Base-by-base conservation (phyloP, 2,797 vertebrate species). In the Rhabdomys pumilio region DNA sequence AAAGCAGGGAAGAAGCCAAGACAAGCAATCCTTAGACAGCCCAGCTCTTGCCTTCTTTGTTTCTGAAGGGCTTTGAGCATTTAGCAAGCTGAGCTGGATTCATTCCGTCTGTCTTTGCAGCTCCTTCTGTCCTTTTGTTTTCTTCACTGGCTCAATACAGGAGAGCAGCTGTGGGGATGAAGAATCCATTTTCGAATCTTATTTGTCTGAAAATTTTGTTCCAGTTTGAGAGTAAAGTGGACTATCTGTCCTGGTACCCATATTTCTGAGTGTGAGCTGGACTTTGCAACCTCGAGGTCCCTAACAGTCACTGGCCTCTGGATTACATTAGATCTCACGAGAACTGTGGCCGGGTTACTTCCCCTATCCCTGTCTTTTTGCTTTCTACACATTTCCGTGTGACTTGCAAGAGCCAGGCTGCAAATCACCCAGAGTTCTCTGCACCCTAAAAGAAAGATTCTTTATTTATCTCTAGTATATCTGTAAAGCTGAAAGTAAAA, bases 211-310 rank as follows among this genome's bases (percentile, higher is more conserved):
- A 79, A 67, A 67, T 47, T 79, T 10, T 72, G 57, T 88, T 90
- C 90, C 84, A 3, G 0, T 83, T 47, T 24, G 20, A 80, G 34
- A n/a, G 80, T 73, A 31, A 87, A 91, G 91, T n/a, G 90, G 83
- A 96, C n/a, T 14, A 9, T 73, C 69, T 84, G n/a, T 67, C 50
- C 82, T 22, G 14, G 17, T 69, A 90, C 95, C 95, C 94, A 31
- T 47, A 11, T 57, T 53, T 90, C 50, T 57, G 69, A 34, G 80
- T 80, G 38, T 6, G 15, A 38, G 92, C 80, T 93, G 92, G 81
- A 59, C 91, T 55, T 73, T 87, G 84, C 13, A 2, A 20, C 17
- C 41, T 53, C 61, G 31, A 57, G 41, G 20, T 79, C 87, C 67
- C 86, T 57, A 57, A 75, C 72, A 69, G 77, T 59, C 44, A 19